Percentiles rank a stretch among this genome's conserved stretches.
Evolutionary conservation across 1,140 invertebrate species (phyloP).

Genomic region (Cotesia chilonis): DNA sequence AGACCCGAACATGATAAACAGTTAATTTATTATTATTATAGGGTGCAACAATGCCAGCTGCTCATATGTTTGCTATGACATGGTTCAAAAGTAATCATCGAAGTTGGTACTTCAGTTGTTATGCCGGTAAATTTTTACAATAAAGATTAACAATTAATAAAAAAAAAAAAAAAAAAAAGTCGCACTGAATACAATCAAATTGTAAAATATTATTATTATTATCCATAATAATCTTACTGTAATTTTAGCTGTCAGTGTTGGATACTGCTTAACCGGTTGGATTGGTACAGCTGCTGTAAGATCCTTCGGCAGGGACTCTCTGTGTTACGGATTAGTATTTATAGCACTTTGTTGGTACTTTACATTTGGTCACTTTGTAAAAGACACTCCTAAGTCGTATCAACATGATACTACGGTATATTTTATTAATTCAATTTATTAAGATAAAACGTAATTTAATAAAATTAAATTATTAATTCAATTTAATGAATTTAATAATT

Average conservation of each 20-base stretch:
- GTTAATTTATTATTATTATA: conserved; percentile 45
- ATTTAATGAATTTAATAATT: background rate
- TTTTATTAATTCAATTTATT: background rate
- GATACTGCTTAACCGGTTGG: conserved; percentile 68
- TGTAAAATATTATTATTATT: background rate
- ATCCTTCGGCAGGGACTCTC: conserved; percentile 66
- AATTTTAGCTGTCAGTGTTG: conserved; percentile 67
- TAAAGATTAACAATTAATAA: too few relatives aligned
- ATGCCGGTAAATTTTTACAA: conserved; percentile 62
- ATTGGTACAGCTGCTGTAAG: conserved; percentile 67
- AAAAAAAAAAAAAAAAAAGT: too few relatives aligned
- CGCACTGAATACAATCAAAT: too few relatives aligned
- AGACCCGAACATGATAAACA: too few relatives aligned
- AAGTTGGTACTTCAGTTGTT: conserved; percentile 69
- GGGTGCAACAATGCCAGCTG: conserved; percentile 70
- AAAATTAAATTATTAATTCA: background rate
- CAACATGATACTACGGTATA: conserved; percentile 64
- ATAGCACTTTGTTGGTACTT: conserved; percentile 74
- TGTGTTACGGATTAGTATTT: conserved; percentile 70
- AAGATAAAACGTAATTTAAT: too few relatives aligned
- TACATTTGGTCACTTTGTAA: conserved; percentile 74
- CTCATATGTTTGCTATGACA: conserved; percentile 70
- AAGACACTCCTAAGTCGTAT: conserved; percentile 67
- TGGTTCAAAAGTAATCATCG: conserved; percentile 70
- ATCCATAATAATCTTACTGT: conserved; percentile 12